Evolutionary conservation across 2,888 invertebrate genomes (phyloP), one percentile per base, ranked within the genome.

Genomic region (Dione vanillae): DNA sequence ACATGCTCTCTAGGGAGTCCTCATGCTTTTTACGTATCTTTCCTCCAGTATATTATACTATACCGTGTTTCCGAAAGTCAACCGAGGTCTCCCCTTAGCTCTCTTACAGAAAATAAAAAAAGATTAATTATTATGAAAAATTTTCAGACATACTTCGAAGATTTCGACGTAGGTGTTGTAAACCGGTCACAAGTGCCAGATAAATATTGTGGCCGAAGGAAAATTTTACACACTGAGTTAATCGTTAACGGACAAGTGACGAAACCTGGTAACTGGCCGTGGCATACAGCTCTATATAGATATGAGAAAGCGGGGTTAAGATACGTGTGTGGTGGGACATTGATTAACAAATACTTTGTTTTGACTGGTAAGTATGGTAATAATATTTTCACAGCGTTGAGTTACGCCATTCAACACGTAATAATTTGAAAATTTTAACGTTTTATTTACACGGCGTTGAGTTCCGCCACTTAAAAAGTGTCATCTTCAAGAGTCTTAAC

Each of bases 241-340:
- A 88, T 91, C 40, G 85, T 87, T 0, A 81, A 82, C 40, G 90
- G 89, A 0, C 72, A 74, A 5, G 76, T 81, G 0, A 85, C 89
- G 0, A 84, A 85, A 58, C 82, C 87, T 2, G 91, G 90, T 3
- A 88, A 90, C 68, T 91, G 89, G 89, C 90, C 91, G 0, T 91
- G 91, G 90, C 91, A 90, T 74, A 84, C 79, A 0, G 91, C 89
- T 0, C 67, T 91, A 37, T 85, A 85, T 51, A 82, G 79, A 52
- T 66, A 83, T 0, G 77, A 84, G 11, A 77, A 77, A 19, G 67
- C 74, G 0, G 70, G 71, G 0, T 74, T 85, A 3, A 82, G 78
- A 41, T 90, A 88, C 59, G 85, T 83, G 9, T 91, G 91, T 71
- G 90, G 90, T 1, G 90, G 90, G 2, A 87, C 87, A 6, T 70